Evolutionary conservation across 2,113 vertebrate genomes (phyloP), one percentile per base, ranked within the genome.

Genomic region (Conger conger): DNA sequence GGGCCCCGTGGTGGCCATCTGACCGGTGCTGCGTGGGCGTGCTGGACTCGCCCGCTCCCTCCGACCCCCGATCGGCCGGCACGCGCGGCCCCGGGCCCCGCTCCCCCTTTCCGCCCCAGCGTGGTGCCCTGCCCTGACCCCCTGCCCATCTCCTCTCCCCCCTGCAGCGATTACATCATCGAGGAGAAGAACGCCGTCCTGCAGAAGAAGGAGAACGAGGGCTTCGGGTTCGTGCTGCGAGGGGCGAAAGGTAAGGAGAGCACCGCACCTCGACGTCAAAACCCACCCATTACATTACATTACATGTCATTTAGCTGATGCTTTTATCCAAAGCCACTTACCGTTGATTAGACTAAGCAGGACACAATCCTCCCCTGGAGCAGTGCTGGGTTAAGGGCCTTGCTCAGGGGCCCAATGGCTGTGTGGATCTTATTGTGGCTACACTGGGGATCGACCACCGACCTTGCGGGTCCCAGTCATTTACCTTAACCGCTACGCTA

Each of bases 161-260:
- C 90, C 82, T 83, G 82, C 92, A 96, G 95, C 88, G 95, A 96
- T 93, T 96, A 95, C 91, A 93, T 95, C 90, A 94, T 96, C 60
- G 94, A 96, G 92, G 95, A 96, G 92, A 96, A 96, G 91, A 93
- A 93, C 83, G 95, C 95, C 68, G 92, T 93, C 79, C 90, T 96
- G 90, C 95, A 96, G 90, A 96, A 96, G 88, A 92, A 94, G 88
- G 95, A 96, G 91, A 94, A 94, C 89, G 95, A 96, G 85, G 95
- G 95, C 83, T 97, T 97, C 79, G 96, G 96, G 79, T 97, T 97
- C 77, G 96, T 97, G 86, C 91, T 97, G 86, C 95, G 96, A 27
- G 96, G 96, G 87, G 96, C 96, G 89, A 97, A 97, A 97, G 96
- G 96, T 97, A 89, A 90, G 35, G 78, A 27, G 68, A 33, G n/a